These are phyloP conservation scores for Orchesellides sinensis DNA, from an alignment of 2,888 invertebrate genomes.

Conservation along the genomic window DNA sequence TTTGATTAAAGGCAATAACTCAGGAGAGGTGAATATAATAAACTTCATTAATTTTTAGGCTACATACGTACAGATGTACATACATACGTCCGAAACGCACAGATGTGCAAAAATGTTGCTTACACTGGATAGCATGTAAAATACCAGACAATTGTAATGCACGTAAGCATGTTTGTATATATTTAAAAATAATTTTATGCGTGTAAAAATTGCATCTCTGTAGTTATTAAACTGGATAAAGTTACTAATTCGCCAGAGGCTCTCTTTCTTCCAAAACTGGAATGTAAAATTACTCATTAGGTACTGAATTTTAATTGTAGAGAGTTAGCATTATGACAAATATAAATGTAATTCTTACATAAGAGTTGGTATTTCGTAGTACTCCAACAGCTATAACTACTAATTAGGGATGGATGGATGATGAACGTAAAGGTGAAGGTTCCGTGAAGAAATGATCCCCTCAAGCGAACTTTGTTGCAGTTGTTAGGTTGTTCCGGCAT, in stretches of 20 bases:
- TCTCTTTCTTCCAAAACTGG: neutral
- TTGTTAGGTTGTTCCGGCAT: neutral
- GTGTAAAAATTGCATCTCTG: conserved; percentile 25
- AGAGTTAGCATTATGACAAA: too few species aligned
- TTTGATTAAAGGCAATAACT: neutral
- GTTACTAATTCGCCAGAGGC: conserved; percentile 17
- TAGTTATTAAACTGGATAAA: too few species aligned
- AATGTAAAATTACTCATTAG: neutral
- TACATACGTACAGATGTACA: neutral
- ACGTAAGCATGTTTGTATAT: too few species aligned
- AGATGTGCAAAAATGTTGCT: too few species aligned
- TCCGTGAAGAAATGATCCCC: neutral
- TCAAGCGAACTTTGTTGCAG: neutral
- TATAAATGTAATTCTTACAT: conserved; percentile 4
- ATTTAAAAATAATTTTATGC: too few species aligned
- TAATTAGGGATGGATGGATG: conserved; percentile 12
- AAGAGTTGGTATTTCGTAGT: too few species aligned
- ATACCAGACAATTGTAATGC: too few species aligned
- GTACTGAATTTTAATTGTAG: too few species aligned
- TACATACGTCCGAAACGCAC: too few species aligned
- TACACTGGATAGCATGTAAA: too few species aligned
- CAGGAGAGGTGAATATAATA: neutral
- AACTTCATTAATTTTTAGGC: neutral
- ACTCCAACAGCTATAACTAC: neutral
- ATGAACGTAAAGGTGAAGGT: neutral